phyloP scores from a whole-genome alignment of 2,113 vertebrate species.

The Cinclus mexicanus region DNA sequence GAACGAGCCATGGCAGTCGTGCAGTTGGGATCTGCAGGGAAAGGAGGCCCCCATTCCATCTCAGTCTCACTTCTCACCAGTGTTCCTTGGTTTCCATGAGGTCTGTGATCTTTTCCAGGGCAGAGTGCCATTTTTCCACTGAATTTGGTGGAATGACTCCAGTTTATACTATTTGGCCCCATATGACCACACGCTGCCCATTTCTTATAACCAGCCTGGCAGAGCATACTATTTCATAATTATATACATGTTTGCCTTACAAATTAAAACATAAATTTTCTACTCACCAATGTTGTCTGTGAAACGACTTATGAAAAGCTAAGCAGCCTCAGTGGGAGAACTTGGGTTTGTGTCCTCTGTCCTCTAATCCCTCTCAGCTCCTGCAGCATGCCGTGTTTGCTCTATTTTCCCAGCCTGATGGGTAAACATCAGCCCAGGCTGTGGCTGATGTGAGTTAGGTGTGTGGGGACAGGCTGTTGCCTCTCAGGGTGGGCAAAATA shows the following conservation, averaged over 20 bases:
- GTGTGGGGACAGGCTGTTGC: background rate
- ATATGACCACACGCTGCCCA: background rate
- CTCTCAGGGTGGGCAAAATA: background rate
- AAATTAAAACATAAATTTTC: background rate
- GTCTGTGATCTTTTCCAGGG: background rate
- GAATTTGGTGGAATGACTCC: background rate
- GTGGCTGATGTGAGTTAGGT: background rate
- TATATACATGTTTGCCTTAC: background rate
- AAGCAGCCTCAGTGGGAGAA: background rate
- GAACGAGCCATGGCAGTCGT: rapidly evolving
- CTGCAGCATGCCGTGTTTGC: background rate
- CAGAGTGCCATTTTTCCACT: background rate
- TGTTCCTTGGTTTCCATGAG: background rate
- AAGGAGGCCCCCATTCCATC: background rate
- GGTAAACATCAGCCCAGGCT: background rate
- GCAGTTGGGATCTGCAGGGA: background rate
- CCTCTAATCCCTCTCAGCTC: background rate
- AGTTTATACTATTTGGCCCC: background rate
- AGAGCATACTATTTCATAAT: background rate
- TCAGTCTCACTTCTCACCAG: background rate
- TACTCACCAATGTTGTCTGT: background rate
- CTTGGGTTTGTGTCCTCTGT: background rate
- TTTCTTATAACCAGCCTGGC: background rate
- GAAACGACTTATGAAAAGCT: background rate
- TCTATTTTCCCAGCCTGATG: background rate